Base-by-base conservation (phyloP, 2,113 vertebrate genomes). In the Holacanthus passer region DNA sequence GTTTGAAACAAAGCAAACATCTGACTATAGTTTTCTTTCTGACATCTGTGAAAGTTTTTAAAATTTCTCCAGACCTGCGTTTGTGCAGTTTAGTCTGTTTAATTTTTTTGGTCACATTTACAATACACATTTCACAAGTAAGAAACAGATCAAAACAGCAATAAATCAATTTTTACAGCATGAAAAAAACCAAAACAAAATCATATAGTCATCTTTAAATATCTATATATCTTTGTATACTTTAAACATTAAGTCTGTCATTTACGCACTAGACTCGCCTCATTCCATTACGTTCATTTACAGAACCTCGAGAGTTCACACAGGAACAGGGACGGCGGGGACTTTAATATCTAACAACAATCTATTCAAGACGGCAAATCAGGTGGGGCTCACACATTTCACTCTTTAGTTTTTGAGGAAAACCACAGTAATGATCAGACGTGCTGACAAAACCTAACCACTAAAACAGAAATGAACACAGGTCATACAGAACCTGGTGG, bases 161-260 rank as follows among this genome's bases (percentile, higher is more conserved):
- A 87, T 31, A 76, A 77, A 89, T 83, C 79, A 75, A 78, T 84
- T 83, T 87, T 74, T 91, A 92, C 86, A 91, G 72, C 81, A 88
- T 78, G 53, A 84, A 63, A 85, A 85, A 75, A 50, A 45, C 12
- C 35, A 37, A 45, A 75, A 66, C 70, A 81, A 65, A 90, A 88
- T 87, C 62, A 89, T 62, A 77, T 16, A 50, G 10, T 86, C 39
- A 79, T 87, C 31, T 85, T 91, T 92, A 92, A 91, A 93, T 92
- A 93, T 84, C 60, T 84, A 66, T 89, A 72, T 83, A 84, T 87
- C 52, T 78, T 80, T 76, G 47, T 77, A 87, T 73, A 86, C 31
- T 90, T 88, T 83, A 66, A 90, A 90, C 84, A 68, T 83, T 22
- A 27, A 29, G 13, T 59, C 39, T 76, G 66, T 87, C 73, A 50